These are phyloP conservation scores for Aleiodes sp. DNA, from an alignment of 1,140 invertebrate genomes.

Conservation along the genomic window DNA sequence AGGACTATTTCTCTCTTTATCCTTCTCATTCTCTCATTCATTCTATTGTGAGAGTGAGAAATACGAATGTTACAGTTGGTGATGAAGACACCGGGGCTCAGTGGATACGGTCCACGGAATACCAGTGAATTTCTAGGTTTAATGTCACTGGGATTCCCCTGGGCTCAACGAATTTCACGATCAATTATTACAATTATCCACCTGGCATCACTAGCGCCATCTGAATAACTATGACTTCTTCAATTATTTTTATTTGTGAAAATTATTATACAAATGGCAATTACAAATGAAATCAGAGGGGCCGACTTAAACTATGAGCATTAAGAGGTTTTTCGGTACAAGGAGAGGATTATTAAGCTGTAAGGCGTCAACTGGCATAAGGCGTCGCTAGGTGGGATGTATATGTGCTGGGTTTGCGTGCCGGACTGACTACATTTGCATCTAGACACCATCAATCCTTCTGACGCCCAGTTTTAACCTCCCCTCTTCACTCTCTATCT, in stretches of 20 bases:
- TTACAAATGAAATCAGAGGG: background rate
- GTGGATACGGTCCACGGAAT: background rate
- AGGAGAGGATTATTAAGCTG: constrained; percentile 65
- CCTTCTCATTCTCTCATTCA: no score
- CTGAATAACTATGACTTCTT: background rate
- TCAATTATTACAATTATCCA: constrained; percentile 21
- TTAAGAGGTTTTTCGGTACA: constrained; percentile 11
- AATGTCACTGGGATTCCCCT: background rate
- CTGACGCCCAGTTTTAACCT: constrained; percentile 62
- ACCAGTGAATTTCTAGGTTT: background rate
- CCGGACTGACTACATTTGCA: constrained; percentile 65
- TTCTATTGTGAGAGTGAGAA: background rate
- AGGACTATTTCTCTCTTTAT: constrained; percentile 26
- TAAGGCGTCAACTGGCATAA: constrained; percentile 68
- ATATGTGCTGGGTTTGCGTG: constrained; percentile 53
- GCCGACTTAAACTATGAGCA: background rate
- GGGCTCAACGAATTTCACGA: constrained; percentile 2
- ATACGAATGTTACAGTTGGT: background rate
- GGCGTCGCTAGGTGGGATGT: constrained; percentile 61
- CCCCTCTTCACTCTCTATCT: constrained; percentile 15
- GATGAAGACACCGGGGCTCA: background rate
- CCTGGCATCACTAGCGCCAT: background rate
- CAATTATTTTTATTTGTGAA: background rate
- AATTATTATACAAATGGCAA: background rate
- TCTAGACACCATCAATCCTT: constrained; percentile 68